These are phyloP conservation scores for Phrynosoma blainvillii DNA, from an alignment of 2,113 vertebrate species.

Conservation along the genomic window DNA sequence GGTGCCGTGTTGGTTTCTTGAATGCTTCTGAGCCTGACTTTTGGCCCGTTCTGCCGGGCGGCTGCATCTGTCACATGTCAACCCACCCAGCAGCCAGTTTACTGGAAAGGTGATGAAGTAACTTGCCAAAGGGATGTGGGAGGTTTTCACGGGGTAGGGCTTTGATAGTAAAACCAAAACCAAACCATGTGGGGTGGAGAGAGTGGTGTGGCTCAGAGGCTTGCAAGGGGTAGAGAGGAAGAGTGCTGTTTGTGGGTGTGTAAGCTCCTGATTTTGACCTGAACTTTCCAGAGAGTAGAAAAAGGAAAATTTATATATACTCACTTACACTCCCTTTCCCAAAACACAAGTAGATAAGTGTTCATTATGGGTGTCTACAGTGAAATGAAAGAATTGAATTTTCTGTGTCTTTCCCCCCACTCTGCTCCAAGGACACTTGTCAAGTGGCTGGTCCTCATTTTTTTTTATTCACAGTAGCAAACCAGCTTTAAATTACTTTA, in stretches of 20 bases:
- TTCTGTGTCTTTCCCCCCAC: not conserved
- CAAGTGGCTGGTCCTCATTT: not conserved
- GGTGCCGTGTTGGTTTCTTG: too few relatives aligned
- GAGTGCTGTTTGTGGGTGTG: too few relatives aligned
- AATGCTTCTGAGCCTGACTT: too few relatives aligned
- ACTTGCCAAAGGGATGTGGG: not conserved
- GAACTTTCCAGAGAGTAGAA: too few relatives aligned
- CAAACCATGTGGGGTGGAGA: not conserved
- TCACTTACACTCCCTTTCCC: not conserved
- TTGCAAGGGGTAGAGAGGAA: not conserved
- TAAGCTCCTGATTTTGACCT: too few relatives aligned
- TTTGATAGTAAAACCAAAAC: not conserved
- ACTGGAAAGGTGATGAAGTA: slow-evolving; percentile 10
- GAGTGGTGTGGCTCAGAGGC: not conserved
- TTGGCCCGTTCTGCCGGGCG: too few relatives aligned
- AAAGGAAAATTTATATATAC: too few relatives aligned
- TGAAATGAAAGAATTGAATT: too few relatives aligned
- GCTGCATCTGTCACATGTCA: not conserved
- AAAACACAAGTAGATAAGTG: not conserved
- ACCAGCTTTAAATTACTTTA: too few relatives aligned
- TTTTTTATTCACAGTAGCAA: too few relatives aligned
- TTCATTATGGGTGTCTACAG: not conserved
- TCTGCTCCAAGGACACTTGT: not conserved
- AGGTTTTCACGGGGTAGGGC: not conserved
- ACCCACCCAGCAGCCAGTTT: not conserved